Evolutionary conservation across 2,888 invertebrate species (phyloP).

Genomic region (Acrobasis repandana): DNA sequence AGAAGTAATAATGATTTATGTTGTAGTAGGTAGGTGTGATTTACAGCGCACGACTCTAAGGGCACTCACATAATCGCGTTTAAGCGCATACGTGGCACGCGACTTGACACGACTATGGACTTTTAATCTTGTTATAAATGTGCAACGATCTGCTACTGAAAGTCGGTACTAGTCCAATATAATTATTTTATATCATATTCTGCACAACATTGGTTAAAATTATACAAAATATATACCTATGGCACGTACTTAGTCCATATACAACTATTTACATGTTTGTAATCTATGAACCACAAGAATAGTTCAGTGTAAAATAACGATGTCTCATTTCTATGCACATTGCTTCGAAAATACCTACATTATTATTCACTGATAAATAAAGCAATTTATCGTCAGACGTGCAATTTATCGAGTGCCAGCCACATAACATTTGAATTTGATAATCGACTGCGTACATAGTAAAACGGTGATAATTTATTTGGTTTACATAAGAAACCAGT

Average conservation of each 20-base stretch:
- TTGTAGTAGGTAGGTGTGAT: slow-evolving; percentile 23
- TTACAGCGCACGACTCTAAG: slow-evolving; percentile 14
- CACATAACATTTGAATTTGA: slow-evolving; percentile 45
- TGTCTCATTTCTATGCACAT: slow-evolving; percentile 55
- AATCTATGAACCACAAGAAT: slow-evolving; percentile 31
- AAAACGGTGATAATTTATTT: slow-evolving; percentile 49
- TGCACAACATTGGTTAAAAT: no score
- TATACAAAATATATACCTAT: background rate
- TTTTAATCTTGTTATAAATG: slow-evolving; percentile 7
- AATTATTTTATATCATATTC: no score
- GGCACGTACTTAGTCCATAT: background rate
- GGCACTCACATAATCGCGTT: slow-evolving; percentile 20
- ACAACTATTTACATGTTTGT: slow-evolving; percentile 14
- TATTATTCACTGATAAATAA: slow-evolving; percentile 57
- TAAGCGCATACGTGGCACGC: slow-evolving; percentile 14
- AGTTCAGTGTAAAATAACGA: slow-evolving; percentile 45
- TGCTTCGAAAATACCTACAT: slow-evolving; percentile 42
- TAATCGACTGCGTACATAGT: slow-evolving; percentile 44
- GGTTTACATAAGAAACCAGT: slow-evolving; percentile 63
- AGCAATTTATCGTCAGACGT: slow-evolving; percentile 55
- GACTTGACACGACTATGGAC: background rate
- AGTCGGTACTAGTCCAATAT: no score
- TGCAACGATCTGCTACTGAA: background rate
- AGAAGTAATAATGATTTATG: slow-evolving; percentile 29
- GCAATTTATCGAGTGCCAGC: slow-evolving; percentile 46